A percentile compares a stretch with the other conserved stretches of the same genome.
These are phyloP conservation scores for Vipera latastei DNA, from an alignment of 2,797 vertebrate genomes.

Conservation along the genomic window DNA sequence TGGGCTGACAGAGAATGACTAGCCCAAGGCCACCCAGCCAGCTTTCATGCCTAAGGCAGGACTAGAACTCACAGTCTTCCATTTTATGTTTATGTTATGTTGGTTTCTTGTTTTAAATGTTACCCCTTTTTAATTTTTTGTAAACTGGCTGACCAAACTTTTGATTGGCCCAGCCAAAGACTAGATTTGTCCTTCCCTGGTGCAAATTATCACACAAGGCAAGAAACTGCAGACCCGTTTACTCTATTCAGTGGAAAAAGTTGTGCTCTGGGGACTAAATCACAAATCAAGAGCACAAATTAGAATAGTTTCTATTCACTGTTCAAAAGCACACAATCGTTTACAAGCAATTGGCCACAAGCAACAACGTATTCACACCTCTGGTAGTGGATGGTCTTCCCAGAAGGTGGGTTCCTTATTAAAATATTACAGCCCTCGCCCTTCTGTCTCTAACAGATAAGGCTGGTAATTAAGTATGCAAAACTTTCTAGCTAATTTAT, in stretches of 20 bases:
- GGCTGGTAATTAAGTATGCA: neutral
- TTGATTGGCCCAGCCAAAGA: neutral
- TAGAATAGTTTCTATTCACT: neutral
- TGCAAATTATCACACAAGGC: neutral
- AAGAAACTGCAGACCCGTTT: neutral
- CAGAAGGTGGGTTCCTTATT: neutral
- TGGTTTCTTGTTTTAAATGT: neutral
- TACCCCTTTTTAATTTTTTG: neutral
- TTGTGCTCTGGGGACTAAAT: neutral
- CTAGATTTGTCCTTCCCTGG: neutral
- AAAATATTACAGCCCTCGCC: neutral
- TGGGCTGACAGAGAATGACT: neutral
- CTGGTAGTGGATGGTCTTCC: neutral
- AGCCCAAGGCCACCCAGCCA: neutral
- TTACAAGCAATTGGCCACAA: neutral
- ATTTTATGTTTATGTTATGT: neutral
- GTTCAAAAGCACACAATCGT: neutral
- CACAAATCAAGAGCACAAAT: neutral
- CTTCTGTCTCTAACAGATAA: neutral
- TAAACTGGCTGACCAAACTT: neutral
- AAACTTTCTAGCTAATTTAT: neutral
- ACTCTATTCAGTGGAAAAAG: neutral
- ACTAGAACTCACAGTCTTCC: neutral
- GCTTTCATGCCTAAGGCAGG: neutral
- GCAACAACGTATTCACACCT: neutral